Percentiles rank a stretch among this genome's conserved stretches.
phyloP scores from a whole-genome alignment of 2,797 vertebrate species.

The Melopsittacus undulatus region DNA sequence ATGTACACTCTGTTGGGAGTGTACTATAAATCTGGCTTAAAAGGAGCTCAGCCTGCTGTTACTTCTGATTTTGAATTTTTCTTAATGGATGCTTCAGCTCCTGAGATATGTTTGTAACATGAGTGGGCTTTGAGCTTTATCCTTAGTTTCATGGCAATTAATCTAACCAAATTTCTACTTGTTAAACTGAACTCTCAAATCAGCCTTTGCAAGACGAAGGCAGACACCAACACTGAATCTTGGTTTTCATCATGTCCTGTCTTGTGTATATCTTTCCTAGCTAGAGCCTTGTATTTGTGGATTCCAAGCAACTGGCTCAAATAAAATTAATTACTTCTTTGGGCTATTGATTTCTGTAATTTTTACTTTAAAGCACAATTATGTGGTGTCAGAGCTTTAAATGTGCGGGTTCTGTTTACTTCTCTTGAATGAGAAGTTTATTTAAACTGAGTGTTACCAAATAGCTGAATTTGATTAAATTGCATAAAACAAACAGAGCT shows the following conservation, averaged over 20 bases:
- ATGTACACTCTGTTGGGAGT: neutral
- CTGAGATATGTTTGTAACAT: neutral
- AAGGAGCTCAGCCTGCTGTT: neutral
- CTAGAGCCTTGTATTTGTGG: neutral
- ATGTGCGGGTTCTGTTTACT: slow-evolving; percentile 5
- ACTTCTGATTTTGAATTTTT: neutral
- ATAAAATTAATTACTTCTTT: neutral
- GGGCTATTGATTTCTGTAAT: neutral
- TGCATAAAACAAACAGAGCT: slow-evolving; percentile 61
- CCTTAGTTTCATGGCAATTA: neutral
- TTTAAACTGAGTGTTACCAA: slow-evolving; percentile 46
- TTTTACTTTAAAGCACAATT: neutral
- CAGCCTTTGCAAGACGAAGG: neutral
- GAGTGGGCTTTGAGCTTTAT: neutral
- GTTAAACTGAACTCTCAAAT: neutral
- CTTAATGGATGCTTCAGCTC: neutral
- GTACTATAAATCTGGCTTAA: neutral
- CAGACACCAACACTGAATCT: neutral
- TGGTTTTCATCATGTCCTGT: neutral
- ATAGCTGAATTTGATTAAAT: slow-evolving; percentile 51
- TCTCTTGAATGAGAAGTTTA: slow-evolving; percentile 7
- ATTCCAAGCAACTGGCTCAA: neutral
- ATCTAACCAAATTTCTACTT: neutral
- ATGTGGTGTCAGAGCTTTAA: neutral
- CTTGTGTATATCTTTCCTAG: neutral